Evolutionary conservation across 2,113 vertebrate genomes (phyloP), one percentile per base, ranked within the genome.

Genomic region (Syrmaticus mikado): DNA sequence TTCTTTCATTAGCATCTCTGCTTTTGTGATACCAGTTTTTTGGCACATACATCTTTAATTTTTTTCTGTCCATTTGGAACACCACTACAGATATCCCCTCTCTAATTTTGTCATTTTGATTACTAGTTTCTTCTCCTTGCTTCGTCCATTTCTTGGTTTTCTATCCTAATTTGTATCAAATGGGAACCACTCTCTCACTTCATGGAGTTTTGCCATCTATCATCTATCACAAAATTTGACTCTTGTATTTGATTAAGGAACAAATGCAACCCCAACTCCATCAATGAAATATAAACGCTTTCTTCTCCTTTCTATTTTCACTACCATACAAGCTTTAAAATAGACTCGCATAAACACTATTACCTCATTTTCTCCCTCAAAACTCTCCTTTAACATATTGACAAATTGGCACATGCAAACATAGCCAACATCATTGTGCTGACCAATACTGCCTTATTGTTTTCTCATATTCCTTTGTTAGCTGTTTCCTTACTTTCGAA

Each of bases 61-160:
- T 72, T 2, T 11, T 67, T 71, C 7, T 73, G 14, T 41, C 34
- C 17, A 46, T 5, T 3, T 61, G 17, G 22, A 72, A 43, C 45
- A 8, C 27, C 14, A 50, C 40, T 0, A 0, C 8, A 65, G 71
- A 68, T 7, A 40, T 11, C 24, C 0, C 0, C 16, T 46, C 50
- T 43, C 41, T 50, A 9, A 28, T 50, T 79, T 68, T 46, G 27
- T 30, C 3, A 19, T 43, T 87, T 79, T 79, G 16, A 8, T 61
- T 48, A 7, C 6, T 60, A 5, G 34, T 76, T 57, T 82, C 13
- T 68, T 85, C 43, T 28, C 21, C 22, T 68, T 25, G 2, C 16
- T 92, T 70, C 9, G 14, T 40, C 32, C 20, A 32, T 82, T 60
- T 16, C 27, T 45, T 15, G 12, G 12, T 21, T 66, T 32, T 43